Percentiles rank a stretch among this genome's conserved stretches.
These are phyloP conservation scores for Cebidichthys violaceus DNA, from an alignment of 2,113 vertebrate species.

Conservation along the genomic window DNA sequence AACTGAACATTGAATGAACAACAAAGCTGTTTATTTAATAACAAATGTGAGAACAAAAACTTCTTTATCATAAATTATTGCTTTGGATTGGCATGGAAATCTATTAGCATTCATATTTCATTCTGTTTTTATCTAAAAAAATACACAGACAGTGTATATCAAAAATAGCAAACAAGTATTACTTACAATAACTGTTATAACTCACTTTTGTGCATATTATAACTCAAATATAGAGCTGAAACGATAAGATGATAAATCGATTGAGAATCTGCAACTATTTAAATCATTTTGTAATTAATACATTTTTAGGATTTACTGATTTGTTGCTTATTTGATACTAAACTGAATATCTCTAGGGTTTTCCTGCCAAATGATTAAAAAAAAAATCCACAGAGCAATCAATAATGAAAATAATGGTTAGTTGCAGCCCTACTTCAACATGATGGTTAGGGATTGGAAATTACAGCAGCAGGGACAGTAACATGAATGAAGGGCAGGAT, in stretches of 20 bases:
- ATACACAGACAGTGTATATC: background rate
- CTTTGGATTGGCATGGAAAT: background rate
- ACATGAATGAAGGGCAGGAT: conserved; percentile 26
- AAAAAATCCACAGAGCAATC: background rate
- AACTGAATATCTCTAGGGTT: background rate
- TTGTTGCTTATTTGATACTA: background rate
- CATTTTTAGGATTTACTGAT: background rate
- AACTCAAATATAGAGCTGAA: background rate
- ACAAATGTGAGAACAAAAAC: background rate
- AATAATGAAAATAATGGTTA: background rate
- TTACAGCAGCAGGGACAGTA: conserved; percentile 19
- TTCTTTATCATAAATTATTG: conserved; percentile 3
- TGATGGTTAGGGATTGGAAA: conserved; percentile 1
- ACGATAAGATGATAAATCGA: background rate
- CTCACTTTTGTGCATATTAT: background rate
- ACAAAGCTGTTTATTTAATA: background rate
- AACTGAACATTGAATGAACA: conserved; percentile 4
- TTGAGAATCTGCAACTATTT: background rate
- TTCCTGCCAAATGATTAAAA: background rate
- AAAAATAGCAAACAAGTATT: background rate
- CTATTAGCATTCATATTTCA: conserved; percentile 2
- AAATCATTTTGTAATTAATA: background rate
- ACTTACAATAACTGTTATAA: background rate
- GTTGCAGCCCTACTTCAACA: background rate
- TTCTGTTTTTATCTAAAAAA: background rate